Evolutionary conservation across 2,888 invertebrate species (phyloP).

Genomic region (Globia sparganii): DNA sequence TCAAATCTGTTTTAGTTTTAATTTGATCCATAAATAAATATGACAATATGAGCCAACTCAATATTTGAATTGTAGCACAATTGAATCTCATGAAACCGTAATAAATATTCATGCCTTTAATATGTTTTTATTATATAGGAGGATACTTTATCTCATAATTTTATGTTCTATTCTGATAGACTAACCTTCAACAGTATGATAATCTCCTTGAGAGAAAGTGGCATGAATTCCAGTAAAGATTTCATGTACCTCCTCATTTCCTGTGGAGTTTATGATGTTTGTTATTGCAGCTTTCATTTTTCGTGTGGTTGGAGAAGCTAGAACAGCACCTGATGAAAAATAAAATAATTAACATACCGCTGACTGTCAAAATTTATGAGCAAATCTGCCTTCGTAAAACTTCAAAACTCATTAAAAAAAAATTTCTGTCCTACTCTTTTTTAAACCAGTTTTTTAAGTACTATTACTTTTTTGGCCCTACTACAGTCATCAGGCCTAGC

Average conservation of each 20-base stretch:
- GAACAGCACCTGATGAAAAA: conserved; percentile 46
- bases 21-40: not conserved
- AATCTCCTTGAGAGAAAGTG: conserved; percentile 50
- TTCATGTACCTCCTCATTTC: not conserved
- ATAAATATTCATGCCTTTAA: not conserved
- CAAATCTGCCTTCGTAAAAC: not conserved
- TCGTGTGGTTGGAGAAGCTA: conserved; percentile 52
- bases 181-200: conserved; percentile 45
- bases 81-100: not conserved
- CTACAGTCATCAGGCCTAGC: no score
- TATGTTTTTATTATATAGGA: not conserved
- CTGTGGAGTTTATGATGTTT: not conserved
- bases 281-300: conserved; percentile 17
- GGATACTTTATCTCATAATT: not conserved
- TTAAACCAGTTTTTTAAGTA: no score
- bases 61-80: not conserved
- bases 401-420: not conserved
- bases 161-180: not conserved
- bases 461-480: not conserved
- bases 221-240: conserved; percentile 61
- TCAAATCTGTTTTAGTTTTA: not conserved
- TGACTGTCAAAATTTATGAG: not conserved
- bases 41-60: not conserved
- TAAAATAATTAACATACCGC: not conserved
- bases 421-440: not conserved